Evolutionary conservation across 92 coral and sea anemone genomes (phyloP).

Genomic region (Porites rus): DNA sequence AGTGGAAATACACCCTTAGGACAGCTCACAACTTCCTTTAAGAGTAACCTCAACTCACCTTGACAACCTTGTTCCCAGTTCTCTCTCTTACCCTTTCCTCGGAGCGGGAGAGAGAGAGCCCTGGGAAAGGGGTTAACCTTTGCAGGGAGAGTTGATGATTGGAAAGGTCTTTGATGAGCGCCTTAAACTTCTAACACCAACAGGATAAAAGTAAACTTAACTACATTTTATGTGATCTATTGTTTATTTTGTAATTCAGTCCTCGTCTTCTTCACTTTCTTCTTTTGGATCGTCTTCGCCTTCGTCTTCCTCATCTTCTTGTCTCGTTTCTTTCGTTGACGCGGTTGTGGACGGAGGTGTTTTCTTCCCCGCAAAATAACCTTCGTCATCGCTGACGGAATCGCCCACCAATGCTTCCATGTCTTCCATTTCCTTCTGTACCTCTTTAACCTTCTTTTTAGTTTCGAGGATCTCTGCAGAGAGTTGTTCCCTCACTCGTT

Average conservation of each 20-base stretch:
- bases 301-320: not conserved
- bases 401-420: conserved; percentile 71
- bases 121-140: no score
- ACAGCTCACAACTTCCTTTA: no score
- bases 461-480: conserved; percentile 58
- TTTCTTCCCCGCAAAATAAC: not conserved
- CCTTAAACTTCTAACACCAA: not conserved
- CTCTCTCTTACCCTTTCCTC: no score
- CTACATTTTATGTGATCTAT: not conserved
- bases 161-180: no score
- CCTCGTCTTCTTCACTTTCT: conserved; percentile 25
- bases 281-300: not conserved
- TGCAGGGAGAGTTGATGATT: no score
- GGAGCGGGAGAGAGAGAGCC: no score
- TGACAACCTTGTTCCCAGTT: no score
- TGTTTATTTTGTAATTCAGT: not conserved
- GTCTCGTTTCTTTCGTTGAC: conserved; percentile 14
- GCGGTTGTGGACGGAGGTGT: conserved; percentile 15
- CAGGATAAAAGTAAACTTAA: not conserved
- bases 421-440: conserved; percentile 76
- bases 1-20: no score
- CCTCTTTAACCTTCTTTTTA: conserved; percentile 32
- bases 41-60: no score
- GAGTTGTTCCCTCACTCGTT: conserved; percentile 67
- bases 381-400: conserved; percentile 43